phyloP scores from a whole-genome alignment of 2,113 vertebrate species.

The Bubo blakistoni region DNA sequence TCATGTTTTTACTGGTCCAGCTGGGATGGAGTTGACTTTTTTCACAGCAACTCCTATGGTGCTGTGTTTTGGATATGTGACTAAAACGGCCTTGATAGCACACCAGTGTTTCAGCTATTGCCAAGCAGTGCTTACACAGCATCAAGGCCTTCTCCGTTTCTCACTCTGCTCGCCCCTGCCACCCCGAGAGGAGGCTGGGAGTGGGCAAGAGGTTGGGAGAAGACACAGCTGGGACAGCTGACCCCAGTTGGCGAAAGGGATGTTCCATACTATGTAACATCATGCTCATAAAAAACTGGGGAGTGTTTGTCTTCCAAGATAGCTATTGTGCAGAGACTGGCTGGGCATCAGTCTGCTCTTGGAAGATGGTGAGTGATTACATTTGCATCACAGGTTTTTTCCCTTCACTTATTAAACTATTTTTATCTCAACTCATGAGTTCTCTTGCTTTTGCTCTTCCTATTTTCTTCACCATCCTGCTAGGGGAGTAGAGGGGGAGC shows the following conservation, averaged over 20 bases:
- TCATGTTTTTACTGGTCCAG: background rate
- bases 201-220: background rate
- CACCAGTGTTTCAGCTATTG: background rate
- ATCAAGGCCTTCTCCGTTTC: background rate
- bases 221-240: background rate
- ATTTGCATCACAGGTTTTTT: background rate
- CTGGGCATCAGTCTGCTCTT: background rate
- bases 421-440: background rate
- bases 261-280: background rate
- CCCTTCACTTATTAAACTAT: background rate
- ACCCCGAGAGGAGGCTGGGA: background rate
- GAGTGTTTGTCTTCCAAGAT: background rate
- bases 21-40: background rate
- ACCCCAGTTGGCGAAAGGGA: background rate
- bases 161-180: background rate
- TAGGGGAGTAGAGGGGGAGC: background rate
- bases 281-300: background rate
- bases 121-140: background rate
- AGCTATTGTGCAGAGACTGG: background rate
- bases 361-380: background rate
- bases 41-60: background rate
- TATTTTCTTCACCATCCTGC: background rate
- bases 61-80: background rate
- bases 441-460: background rate
- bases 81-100: background rate